Percentiles rank a stretch among this genome's conserved stretches.
Conservation (phyloP, 2,888 invertebrate genomes). For the Tortrix viridana region DNA sequence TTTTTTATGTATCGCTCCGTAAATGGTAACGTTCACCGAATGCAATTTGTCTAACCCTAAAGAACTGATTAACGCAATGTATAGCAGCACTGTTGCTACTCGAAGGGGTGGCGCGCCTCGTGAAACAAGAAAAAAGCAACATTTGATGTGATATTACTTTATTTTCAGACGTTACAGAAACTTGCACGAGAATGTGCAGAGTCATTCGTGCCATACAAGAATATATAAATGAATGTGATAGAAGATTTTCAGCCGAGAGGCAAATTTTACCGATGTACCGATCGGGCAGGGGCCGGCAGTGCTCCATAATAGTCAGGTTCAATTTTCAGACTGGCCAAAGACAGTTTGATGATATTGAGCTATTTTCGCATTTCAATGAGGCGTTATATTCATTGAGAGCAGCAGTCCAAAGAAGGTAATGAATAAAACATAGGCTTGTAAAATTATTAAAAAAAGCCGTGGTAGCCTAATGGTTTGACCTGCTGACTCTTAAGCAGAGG, state of each 20-base stretch:
- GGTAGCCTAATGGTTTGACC: too few relatives aligned
- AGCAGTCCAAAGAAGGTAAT: constrained; percentile 87
- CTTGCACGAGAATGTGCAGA: constrained; percentile 91
- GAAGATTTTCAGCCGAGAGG: constrained; percentile 93
- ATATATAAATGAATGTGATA: constrained; percentile 97
- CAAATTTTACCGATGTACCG: constrained; percentile 95
- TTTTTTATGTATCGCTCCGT: too few relatives aligned
- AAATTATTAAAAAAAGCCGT: background rate
- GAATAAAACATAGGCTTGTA: background rate
- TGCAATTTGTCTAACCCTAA: too few relatives aligned
- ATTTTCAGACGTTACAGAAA: constrained; percentile 66
- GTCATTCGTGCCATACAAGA: constrained; percentile 97
- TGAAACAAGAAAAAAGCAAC: too few relatives aligned
- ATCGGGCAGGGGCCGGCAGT: constrained; percentile 95
- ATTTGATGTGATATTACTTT: too few relatives aligned
- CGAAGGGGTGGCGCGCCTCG: too few relatives aligned
- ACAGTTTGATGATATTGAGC: constrained; percentile 95
- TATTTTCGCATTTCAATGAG: constrained; percentile 97
- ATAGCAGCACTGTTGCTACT: too few relatives aligned
- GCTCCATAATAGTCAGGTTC: constrained; percentile 91
- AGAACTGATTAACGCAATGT: too few relatives aligned
- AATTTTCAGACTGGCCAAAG: constrained; percentile 93
- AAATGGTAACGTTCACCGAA: too few relatives aligned
- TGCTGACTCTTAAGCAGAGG: too few relatives aligned
- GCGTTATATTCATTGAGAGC: constrained; percentile 94